Evolutionary conservation across 2,113 vertebrate genomes (phyloP).

Genomic region (Stercorarius parasiticus): DNA sequence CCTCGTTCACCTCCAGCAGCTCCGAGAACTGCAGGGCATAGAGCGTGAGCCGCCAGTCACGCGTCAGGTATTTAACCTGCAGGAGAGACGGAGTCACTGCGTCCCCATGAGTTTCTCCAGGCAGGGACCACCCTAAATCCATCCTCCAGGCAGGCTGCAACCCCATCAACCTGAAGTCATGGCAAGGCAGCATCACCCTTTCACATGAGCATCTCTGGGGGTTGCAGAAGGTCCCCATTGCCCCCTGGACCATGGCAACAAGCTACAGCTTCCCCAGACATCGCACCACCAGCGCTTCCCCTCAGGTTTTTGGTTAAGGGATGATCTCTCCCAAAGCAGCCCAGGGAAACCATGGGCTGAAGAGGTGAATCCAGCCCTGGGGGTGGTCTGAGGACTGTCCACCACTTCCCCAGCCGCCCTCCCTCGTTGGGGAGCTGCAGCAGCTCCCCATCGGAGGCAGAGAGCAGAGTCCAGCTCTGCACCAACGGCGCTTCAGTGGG

Average conservation of each 20-base stretch:
- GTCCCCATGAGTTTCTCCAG: fast-evolving
- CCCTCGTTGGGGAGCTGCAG: neutral
- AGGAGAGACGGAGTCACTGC: neutral
- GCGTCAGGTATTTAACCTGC: conserved; percentile 80
- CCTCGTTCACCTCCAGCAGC: conserved; percentile 79
- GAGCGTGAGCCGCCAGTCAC: conserved; percentile 78
- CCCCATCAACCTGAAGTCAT: fast-evolving
- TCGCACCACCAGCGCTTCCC: neutral
- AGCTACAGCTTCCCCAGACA: fast-evolving
- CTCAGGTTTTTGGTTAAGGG: fast-evolving
- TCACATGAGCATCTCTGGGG: fast-evolving
- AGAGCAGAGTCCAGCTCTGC: neutral
- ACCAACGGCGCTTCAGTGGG: fast-evolving
- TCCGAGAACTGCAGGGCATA: conserved; percentile 71
- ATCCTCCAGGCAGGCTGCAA: fast-evolving
- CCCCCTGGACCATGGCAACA: fast-evolving
- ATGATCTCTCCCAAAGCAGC: neutral
- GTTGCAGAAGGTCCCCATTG: neutral
- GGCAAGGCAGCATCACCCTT: fast-evolving
- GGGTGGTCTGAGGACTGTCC: neutral
- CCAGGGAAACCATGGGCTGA: fast-evolving
- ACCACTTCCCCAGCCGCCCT: neutral
- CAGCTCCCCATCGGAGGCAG: neutral
- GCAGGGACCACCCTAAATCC: neutral
- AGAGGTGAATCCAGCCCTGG: neutral